These are phyloP conservation scores for Agelas oroides DNA, from an alignment of 37 sponge, comb jelly and placozoan species.

Conservation along the genomic window DNA sequence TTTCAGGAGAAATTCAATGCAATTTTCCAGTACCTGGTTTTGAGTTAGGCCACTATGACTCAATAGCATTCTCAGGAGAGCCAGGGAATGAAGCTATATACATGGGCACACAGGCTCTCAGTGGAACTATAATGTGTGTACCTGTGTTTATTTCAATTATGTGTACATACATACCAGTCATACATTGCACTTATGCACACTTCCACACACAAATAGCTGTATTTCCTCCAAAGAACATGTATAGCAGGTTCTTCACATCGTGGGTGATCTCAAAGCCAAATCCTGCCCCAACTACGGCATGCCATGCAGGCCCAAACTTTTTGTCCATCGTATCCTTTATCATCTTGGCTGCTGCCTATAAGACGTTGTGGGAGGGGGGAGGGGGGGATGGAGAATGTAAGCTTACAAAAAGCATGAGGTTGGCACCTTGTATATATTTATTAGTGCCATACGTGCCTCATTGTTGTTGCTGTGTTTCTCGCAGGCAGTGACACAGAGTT, in stretches of 20 bases:
- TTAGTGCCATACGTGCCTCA: conserved; percentile 67
- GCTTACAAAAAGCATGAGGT: too few relatives aligned
- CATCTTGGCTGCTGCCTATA: conserved; percentile 94
- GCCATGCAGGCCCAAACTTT: conserved; percentile 99
- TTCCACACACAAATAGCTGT: conserved; percentile 98
- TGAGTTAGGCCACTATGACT: too few relatives aligned
- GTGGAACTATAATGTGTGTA: too few relatives aligned
- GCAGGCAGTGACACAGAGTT: conserved; percentile 98
- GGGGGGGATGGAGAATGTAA: too few relatives aligned
- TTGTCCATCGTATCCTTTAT: conserved; percentile 99
- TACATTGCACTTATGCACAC: conserved; percentile 65
- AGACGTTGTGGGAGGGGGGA: not conserved
- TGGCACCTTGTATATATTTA: not conserved
- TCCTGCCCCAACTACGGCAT: conserved; percentile 96
- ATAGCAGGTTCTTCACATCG: conserved; percentile 91
- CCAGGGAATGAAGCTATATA: too few relatives aligned
- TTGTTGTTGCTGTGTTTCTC: conserved; percentile 94
- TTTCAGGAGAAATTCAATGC: too few relatives aligned
- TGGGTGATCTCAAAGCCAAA: conserved; percentile 96
- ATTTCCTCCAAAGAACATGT: conserved; percentile 98
- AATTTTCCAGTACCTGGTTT: too few relatives aligned
- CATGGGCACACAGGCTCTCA: too few relatives aligned
- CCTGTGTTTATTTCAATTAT: too few relatives aligned
- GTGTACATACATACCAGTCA: too few relatives aligned
- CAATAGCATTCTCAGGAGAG: too few relatives aligned